A percentile compares a stretch with the other conserved stretches of the same genome.
These are phyloP conservation scores for Prunella strophiata DNA, from an alignment of 2,797 vertebrate genomes.

Conservation along the genomic window DNA sequence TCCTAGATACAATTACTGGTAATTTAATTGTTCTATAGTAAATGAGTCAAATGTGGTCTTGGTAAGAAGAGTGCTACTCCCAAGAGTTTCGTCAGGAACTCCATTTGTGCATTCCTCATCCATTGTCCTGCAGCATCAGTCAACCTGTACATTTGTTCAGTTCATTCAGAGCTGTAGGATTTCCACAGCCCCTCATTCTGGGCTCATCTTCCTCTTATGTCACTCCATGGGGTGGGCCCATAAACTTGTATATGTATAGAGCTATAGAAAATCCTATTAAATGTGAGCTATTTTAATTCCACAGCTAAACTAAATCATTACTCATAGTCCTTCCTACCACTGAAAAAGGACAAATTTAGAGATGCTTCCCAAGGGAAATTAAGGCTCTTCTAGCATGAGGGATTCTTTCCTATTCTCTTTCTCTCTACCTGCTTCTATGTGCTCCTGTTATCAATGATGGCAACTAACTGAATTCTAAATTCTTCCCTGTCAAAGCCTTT, in stretches of 20 bases:
- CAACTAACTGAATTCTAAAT: not conserved
- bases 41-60: not conserved
- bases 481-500: not conserved
- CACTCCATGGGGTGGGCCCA: not conserved
- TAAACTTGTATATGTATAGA: not conserved
- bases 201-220: not conserved
- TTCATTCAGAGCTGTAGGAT: not conserved
- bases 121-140: not conserved
- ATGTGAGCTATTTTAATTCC: not conserved
- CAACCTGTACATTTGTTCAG: not conserved
- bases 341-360: not conserved
- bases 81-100: not conserved
- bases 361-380: not conserved
- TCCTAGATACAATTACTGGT: not conserved
- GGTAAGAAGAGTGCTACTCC: not conserved
- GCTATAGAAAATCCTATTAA: not conserved
- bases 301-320: not conserved
- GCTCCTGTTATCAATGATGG: not conserved
- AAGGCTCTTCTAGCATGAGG: not conserved
- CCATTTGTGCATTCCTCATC: not conserved
- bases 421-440: not conserved
- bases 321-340: not conserved
- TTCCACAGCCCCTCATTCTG: not conserved
- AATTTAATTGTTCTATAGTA: not conserved
- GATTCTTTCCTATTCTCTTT: not conserved